Conservation (phyloP, 92 coral and sea anemone species). For the Zoanthus sociatus region DNA sequence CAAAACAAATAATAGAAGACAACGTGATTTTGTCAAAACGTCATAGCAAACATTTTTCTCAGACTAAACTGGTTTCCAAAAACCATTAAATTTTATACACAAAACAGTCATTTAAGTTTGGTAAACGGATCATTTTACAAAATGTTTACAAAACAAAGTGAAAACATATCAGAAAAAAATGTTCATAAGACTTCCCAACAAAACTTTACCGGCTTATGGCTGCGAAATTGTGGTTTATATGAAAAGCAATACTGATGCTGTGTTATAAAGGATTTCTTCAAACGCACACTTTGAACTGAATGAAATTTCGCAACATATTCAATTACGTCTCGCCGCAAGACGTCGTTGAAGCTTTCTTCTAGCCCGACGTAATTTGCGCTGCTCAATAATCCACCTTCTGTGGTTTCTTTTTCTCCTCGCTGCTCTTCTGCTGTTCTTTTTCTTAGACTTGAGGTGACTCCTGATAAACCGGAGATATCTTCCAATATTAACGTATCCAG, state of each 20-base stretch:
- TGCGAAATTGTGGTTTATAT: not conserved
- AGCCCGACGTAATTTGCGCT: not conserved
- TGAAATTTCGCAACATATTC: not conserved
- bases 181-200: not conserved
- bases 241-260: no score
- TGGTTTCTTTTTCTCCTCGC: constrained; percentile 13
- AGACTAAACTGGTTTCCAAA: no score
- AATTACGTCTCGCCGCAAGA: not conserved
- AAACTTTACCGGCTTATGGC: not conserved
- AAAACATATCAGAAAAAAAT: not conserved
- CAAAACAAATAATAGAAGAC: no score
- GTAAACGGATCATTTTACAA: no score
- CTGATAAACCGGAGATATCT: constrained; percentile 83
- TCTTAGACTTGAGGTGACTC: constrained; percentile 48
- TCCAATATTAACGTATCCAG: constrained; percentile 81
- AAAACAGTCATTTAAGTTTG: no score
- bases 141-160: not conserved
- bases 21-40: no score
- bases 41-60: no score
- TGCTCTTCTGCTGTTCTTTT: constrained; percentile 9
- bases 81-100: no score
- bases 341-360: not conserved
- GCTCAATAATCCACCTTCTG: not conserved
- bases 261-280: not conserved
- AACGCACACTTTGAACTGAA: not conserved